These are phyloP conservation scores for Teleiodes luculella DNA, from an alignment of 2,888 invertebrate species.

Conservation along the genomic window DNA sequence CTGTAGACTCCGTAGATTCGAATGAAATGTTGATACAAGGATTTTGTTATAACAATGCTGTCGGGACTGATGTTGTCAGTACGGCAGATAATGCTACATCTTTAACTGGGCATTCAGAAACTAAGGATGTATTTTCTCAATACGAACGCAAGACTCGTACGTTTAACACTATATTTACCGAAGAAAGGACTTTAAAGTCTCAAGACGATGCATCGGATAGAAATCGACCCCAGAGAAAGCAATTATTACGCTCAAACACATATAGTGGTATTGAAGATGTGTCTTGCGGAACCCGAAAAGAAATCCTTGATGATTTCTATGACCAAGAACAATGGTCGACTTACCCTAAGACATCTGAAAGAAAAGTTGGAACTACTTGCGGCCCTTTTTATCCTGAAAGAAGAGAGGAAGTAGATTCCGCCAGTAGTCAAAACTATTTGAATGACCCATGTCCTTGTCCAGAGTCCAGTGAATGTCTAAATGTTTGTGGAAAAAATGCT, in stretches of 20 bases:
- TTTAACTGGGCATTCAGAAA: conserved; percentile 40
- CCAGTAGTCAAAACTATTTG: not conserved
- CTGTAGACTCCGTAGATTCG: not conserved
- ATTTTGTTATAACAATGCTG: not conserved
- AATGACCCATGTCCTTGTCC: not conserved
- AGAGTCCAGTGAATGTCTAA: not conserved
- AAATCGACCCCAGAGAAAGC: conserved; percentile 45
- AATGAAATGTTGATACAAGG: not conserved
- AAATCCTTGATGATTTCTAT: conserved; percentile 17
- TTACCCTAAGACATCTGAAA: not conserved
- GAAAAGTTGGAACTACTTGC: conserved; percentile 7
- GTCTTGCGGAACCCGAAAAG: conserved; percentile 19
- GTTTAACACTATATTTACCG: conserved; percentile 24
- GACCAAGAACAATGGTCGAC: not conserved
- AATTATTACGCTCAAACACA: conserved; percentile 47
- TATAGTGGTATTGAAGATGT: conserved; percentile 27
- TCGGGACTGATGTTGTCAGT: conserved; percentile 36
- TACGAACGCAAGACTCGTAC: conserved; percentile 14
- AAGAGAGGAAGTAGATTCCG: not conserved
- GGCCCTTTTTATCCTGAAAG: not conserved
- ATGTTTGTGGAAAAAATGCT: not conserved
- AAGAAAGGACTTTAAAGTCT: conserved; percentile 7
- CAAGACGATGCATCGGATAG: conserved; percentile 39
- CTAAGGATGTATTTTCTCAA: conserved; percentile 7
- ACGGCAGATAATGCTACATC: conserved; percentile 45